Base-by-base conservation (phyloP, 2,113 vertebrate species). In the Ceyx margarethae region DNA sequence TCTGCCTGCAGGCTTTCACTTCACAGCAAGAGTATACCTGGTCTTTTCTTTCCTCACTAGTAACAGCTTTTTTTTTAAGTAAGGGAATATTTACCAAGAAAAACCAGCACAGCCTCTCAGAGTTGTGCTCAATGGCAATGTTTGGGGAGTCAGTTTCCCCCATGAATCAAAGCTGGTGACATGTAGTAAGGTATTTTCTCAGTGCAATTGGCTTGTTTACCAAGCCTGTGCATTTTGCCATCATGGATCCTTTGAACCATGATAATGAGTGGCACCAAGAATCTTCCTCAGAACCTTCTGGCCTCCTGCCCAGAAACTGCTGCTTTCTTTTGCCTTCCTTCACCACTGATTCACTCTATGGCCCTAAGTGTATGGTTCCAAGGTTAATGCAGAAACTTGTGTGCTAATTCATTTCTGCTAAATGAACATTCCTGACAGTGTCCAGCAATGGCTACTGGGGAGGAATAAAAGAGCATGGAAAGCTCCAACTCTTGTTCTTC, bases 41-140 rank as follows among this genome's bases (percentile, higher is more conserved):
- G 85, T 26, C 65, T 88, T 80, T 94, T 91, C 46, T 85, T 85
- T 90, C 75, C 46, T 77, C 11, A 0, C 48, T 60, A 29, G 61
- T 74, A 90, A 78, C 35, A 73, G 60, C 40, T 75, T 92, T 81
- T 80, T 80, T 76, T 14, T 80, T 67, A 69, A 91, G 65, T 74
- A 71, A 90, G 68, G 79, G 33, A 88, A 83, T 83, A 85, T 93
- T 95, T 93, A 95, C 65, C 45, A 79, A 91, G 65, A 23, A 91
- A 85, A 87, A 81, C 10, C 29, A 48, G 16, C 48, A 56, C 23
- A 72, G n/a, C 17, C 7, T 58, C 79, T 91, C 42, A 61, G 54
- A 80, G 46, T 10, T 62, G 40, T 83, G 57, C 56, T 94, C 82
- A 91, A 42, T 87, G 85, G 71, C 5, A 51, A 16, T 16, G 23